A percentile compares a stretch with the other conserved stretches of the same genome.
Evolutionary conservation across 2,113 vertebrate species (phyloP).

Genomic region (Oophaga pumilio): DNA sequence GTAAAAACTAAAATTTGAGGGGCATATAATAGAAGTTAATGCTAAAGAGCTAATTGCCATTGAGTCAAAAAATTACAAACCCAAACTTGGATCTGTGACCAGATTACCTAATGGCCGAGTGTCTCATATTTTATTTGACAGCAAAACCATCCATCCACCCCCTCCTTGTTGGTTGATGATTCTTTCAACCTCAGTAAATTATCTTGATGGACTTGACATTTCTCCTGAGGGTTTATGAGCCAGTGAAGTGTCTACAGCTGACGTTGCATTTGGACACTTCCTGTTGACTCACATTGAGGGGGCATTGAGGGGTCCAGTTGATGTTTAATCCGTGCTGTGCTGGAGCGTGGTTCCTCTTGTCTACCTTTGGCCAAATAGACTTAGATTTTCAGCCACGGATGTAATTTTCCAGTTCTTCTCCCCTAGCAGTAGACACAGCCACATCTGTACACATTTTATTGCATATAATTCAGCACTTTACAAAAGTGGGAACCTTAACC

Average conservation of each 20-base stretch:
- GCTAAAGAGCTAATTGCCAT: too few relatives aligned
- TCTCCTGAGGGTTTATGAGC: slow-evolving; percentile 11
- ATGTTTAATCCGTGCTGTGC: slow-evolving; percentile 36
- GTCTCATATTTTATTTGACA: neutral
- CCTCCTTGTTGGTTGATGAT: slow-evolving; percentile 19
- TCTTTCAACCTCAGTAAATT: neutral
- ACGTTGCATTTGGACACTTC: slow-evolving; percentile 21
- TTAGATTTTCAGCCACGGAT: slow-evolving; percentile 36
- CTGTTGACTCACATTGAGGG: slow-evolving; percentile 14
- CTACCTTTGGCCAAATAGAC: slow-evolving; percentile 36
- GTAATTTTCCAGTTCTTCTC: neutral
- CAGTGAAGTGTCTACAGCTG: neutral
- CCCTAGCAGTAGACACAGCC: neutral
- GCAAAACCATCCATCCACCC: neutral
- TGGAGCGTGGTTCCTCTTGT: slow-evolving; percentile 44
- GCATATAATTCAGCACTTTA: neutral
- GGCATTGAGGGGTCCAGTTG: slow-evolving; percentile 17
- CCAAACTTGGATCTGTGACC: neutral
- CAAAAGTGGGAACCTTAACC: neutral
- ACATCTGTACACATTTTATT: slow-evolving; percentile 1
- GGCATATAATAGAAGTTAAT: too few relatives aligned
- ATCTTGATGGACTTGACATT: neutral
- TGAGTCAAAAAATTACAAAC: too few relatives aligned
- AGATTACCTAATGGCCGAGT: neutral
- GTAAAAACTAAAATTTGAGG: too few relatives aligned